These are phyloP conservation scores for Acleris cristana DNA, from an alignment of 2,888 invertebrate species.

Conservation along the genomic window DNA sequence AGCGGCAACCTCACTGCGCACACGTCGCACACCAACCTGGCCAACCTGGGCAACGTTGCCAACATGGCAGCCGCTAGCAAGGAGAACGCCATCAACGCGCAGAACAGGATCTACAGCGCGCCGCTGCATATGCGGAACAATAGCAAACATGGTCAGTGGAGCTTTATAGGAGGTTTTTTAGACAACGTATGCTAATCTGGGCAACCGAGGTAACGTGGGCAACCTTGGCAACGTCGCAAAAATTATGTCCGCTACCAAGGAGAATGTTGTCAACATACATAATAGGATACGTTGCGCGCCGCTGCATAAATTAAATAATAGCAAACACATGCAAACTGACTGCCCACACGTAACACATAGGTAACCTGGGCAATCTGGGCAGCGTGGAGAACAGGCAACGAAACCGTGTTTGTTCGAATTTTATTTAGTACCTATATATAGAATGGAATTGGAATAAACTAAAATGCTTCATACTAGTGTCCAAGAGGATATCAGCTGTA, in stretches of 20 bases:
- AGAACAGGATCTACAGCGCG: constrained; percentile 76
- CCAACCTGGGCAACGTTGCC: constrained; percentile 61
- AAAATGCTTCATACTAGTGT: no score
- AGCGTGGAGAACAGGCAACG: neutral
- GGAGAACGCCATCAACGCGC: constrained; percentile 62
- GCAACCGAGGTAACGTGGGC: neutral
- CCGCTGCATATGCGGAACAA: constrained; percentile 76
- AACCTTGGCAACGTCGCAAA: constrained; percentile 22
- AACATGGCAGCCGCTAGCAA: constrained; percentile 53
- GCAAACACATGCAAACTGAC: constrained; percentile 55
- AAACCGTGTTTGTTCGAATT: no score
- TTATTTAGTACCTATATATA: no score
- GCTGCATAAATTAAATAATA: constrained; percentile 72
- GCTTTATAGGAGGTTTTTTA: neutral
- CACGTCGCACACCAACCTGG: constrained; percentile 72
- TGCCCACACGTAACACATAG: no score
- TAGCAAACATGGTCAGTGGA: constrained; percentile 64
- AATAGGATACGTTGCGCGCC: constrained; percentile 79
- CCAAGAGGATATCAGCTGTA: no score
- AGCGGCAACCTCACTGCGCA: constrained; percentile 73
- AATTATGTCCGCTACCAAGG: constrained; percentile 33
- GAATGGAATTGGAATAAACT: no score
- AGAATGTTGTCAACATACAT: constrained; percentile 60
- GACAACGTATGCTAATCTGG: neutral
- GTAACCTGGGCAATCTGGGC: neutral